Percentiles rank a stretch among this genome's conserved stretches.
Conservation (phyloP, 2,888 invertebrate genomes). For the Sepiola atlantica region DNA sequence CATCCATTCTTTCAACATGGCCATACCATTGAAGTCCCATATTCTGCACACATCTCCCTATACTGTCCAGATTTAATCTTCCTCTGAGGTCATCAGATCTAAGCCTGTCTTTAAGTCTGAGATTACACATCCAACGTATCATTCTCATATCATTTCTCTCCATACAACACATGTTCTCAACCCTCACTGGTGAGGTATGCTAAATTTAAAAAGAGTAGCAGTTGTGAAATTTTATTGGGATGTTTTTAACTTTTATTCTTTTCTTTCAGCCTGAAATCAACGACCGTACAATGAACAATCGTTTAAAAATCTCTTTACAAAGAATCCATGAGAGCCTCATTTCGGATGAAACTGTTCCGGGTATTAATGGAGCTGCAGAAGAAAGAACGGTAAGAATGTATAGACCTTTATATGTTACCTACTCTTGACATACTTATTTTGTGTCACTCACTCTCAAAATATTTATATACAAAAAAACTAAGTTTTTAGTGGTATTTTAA, state of each 20-base stretch:
- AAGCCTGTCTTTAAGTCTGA: too few species aligned
- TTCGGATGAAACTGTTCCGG: conserved; percentile 53
- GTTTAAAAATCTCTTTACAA: conserved; percentile 84
- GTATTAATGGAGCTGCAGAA: conserved; percentile 46
- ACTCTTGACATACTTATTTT: not conserved
- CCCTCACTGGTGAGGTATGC: not conserved
- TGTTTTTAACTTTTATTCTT: not conserved
- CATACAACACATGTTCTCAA: too few species aligned
- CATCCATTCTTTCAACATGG: too few species aligned
- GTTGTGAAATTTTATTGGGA: not conserved
- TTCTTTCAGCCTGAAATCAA: conserved; percentile 60
- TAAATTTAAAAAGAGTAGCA: not conserved
- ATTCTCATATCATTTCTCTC: too few species aligned
- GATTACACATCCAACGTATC: too few species aligned
- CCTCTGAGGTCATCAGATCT: too few species aligned
- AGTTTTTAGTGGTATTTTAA: too few species aligned
- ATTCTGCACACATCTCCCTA: too few species aligned
- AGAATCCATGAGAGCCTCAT: conserved; percentile 86
- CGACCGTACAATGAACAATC: conserved; percentile 79
- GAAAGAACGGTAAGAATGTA: conserved; percentile 52
- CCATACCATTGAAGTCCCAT: too few species aligned
- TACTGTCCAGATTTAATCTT: too few species aligned
- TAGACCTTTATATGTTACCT: not conserved
- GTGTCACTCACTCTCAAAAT: not conserved
- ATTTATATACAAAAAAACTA: too few species aligned